These are phyloP conservation scores for Trissolcus basalis DNA, from an alignment of 1,140 invertebrate species.

Conservation along the genomic window DNA sequence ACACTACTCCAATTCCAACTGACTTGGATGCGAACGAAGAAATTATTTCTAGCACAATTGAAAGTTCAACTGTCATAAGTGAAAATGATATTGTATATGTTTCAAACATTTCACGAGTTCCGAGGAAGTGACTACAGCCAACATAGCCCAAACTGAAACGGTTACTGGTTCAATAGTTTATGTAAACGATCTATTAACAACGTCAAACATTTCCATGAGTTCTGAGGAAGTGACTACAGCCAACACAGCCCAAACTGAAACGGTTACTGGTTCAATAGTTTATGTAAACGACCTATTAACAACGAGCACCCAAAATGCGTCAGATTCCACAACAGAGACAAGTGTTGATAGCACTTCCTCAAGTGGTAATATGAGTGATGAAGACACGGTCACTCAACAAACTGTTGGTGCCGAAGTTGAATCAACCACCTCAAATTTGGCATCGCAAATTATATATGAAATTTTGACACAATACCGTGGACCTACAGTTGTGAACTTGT, in stretches of 20 bases:
- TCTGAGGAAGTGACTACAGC: neutral
- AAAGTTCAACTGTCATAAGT: constrained; percentile 4
- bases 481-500: constrained; percentile 28
- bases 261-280: neutral
- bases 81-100: neutral
- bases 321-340: too few species aligned
- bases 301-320: too few species aligned
- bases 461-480: constrained; percentile 29
- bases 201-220: too few species aligned
- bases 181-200: neutral
- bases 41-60: constrained; percentile 7
- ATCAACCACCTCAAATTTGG: constrained; percentile 5
- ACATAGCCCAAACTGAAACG: constrained; percentile 7
- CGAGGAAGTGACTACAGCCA: neutral
- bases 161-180: constrained; percentile 1
- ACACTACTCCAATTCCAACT: constrained; percentile 12
- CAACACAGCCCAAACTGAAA: neutral
- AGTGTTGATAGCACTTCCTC: too few species aligned
- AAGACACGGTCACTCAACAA: neutral
- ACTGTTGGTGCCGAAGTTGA: neutral
- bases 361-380: too few species aligned
- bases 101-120: neutral
- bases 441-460: constrained; percentile 26
- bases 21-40: too few species aligned
- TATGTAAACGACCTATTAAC: too few species aligned